phyloP scores from a whole-genome alignment of 2,797 vertebrate species.

The Mycteria americana region DNA sequence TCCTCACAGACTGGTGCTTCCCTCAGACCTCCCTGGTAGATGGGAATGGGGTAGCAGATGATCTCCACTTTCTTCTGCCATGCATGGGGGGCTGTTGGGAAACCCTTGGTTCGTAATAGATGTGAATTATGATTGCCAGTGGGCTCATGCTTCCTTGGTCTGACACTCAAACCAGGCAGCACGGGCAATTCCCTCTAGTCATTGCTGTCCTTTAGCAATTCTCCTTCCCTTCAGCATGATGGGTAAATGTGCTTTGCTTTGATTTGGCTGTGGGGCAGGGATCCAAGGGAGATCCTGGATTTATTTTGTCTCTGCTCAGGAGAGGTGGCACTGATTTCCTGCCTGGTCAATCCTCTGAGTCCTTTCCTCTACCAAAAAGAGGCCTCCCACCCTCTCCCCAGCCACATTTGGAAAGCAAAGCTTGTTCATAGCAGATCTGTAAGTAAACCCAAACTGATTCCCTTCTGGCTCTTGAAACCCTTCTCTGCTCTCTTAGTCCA shows the following conservation, averaged over 20 bases:
- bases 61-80: background rate
- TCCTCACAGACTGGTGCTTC: background rate
- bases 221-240: background rate
- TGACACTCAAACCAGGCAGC: background rate
- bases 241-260: background rate
- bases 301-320: background rate
- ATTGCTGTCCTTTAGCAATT: background rate
- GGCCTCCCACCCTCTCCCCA: background rate
- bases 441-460: background rate
- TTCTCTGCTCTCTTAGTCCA: background rate
- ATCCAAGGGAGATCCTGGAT: background rate
- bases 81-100: background rate
- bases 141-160: background rate
- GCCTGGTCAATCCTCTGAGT: background rate
- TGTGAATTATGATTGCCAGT: background rate
- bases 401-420: background rate
- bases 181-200: background rate
- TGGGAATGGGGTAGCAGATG: background rate
- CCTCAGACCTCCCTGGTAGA: background rate
- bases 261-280: background rate
- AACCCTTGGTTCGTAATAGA: background rate
- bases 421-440: background rate
- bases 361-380: background rate
- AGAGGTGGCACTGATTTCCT: background rate
- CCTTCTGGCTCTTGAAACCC: background rate